phyloP scores from a whole-genome alignment of 2,797 vertebrate species.

The Austrolebias charrua region DNA sequence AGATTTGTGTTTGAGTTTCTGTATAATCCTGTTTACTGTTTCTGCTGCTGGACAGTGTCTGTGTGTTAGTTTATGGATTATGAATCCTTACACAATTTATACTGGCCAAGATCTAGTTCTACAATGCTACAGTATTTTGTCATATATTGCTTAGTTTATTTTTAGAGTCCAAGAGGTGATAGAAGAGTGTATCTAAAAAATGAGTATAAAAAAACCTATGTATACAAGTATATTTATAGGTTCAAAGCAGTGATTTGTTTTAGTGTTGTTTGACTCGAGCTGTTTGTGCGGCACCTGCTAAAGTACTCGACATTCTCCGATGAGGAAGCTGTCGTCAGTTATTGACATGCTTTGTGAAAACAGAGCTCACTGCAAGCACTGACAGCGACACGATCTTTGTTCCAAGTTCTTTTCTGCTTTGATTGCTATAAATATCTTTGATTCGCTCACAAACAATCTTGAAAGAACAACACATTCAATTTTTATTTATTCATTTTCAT shows the following conservation, averaged over 20 bases:
- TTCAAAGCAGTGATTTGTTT: conserved; percentile 21
- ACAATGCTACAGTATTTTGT: no score
- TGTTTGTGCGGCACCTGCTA: conserved; percentile 59
- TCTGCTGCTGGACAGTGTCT: conserved; percentile 30
- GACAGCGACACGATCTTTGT: neutral
- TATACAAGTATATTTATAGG: conserved; percentile 11
- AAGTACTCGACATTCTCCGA: conserved; percentile 42
- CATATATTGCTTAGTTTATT: no score
- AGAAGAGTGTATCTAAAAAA: no score
- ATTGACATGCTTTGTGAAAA: conserved; percentile 26
- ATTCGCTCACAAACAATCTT: conserved; percentile 7
- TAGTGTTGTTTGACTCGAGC: conserved; percentile 8
- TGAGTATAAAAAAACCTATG: neutral
- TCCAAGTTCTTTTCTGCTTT: conserved; percentile 32
- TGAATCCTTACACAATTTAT: conserved; percentile 12
- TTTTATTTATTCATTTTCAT: neutral
- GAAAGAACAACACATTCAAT: neutral
- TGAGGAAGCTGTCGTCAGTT: conserved; percentile 56
- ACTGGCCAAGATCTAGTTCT: neutral
- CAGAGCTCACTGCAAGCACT: conserved; percentile 13
- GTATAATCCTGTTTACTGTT: conserved; percentile 28
- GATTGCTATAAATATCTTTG: conserved; percentile 19
- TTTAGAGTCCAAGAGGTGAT: no score
- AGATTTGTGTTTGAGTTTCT: neutral
- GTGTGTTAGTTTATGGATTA: conserved; percentile 18